phyloP scores from a whole-genome alignment of 2,797 vertebrate genomes.

The Melanotaenia trifasciata region DNA sequence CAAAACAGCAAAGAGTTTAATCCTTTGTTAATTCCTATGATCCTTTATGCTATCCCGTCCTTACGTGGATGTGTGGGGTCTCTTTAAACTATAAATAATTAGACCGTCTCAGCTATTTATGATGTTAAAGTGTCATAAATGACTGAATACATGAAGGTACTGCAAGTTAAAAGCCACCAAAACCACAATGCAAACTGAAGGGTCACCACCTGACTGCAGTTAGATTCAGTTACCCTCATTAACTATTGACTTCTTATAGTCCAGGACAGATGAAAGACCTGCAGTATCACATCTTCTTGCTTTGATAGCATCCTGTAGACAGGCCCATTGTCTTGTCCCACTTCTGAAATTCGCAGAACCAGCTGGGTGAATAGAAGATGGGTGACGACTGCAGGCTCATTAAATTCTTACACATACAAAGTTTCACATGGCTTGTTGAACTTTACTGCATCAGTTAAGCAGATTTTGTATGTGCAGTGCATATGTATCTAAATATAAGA shows the following conservation, averaged over 20 bases:
- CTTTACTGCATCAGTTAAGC: too few species aligned
- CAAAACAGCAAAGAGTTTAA: conserved; percentile 14
- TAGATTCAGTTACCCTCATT: conserved; percentile 39
- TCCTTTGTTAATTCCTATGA: conserved; percentile 5
- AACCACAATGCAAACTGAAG: conserved; percentile 6
- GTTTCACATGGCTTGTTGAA: background rate
- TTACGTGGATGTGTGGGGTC: background rate
- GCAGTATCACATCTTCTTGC: conserved; percentile 8
- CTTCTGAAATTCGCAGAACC: background rate
- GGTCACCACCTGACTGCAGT: conserved; percentile 37
- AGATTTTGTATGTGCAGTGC: background rate
- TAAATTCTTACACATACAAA: background rate
- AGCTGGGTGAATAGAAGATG: background rate
- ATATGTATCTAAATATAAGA: background rate
- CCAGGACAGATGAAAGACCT: background rate
- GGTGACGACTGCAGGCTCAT: background rate
- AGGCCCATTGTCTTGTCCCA: background rate
- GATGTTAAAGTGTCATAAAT: background rate
- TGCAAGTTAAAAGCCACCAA: too few species aligned
- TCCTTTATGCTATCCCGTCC: conserved; percentile 3
- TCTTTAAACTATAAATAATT: conserved; percentile 8
- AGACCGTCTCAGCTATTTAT: conserved; percentile 1
- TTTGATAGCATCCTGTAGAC: background rate
- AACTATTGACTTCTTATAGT: conserved; percentile 12
- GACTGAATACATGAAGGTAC: background rate